Evolutionary conservation across 1,140 invertebrate genomes (phyloP), one percentile per base, ranked within the genome.

Genomic region (Aphidius gifuensis): DNA sequence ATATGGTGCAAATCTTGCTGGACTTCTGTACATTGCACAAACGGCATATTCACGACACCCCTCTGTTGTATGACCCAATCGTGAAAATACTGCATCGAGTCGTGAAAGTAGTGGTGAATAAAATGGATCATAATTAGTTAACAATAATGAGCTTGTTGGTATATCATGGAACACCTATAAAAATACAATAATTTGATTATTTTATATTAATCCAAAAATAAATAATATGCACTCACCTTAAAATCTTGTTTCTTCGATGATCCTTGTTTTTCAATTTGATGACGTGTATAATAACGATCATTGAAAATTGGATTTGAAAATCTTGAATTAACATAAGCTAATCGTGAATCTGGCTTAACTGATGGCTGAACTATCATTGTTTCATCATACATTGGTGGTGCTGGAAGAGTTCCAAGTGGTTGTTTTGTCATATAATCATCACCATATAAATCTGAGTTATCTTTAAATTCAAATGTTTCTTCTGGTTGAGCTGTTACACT

Each of bases 91-190:
- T 0, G 90, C 87, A 69, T 93, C 92, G 43, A 94, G 81, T 6
- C 91, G 79, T 0, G 90, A 92, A 3, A 94, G 75, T 9, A 94
- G 71, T 0, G 92, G 92, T 62, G 90, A 92, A 74, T 93, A 94
- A 78, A 93, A 93, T 1, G 91, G 91, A 77, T 93, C 91, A 74
- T 92, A 93, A 75, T 91, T 91, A 49, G 90, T 91, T 38, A 93
- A 77, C 53, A 93, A 83, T 64, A 92, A 80, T 0, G 90, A 91
- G 6, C 90, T 91, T 2, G 87, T 85, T 38, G 92, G 92, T 64
- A 93, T 92, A 70, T 92, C 91, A 70, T 92, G 90, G 83, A 93
- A 92, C 6, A 89, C 86, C 85, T 90, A 80, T 40, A 86, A 62
- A 65, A 46, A 53, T 39, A 64, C 9, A 48, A 66, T 63, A 61